Conservation (phyloP, 2,888 invertebrate species). For the Doris montereyensis region DNA sequence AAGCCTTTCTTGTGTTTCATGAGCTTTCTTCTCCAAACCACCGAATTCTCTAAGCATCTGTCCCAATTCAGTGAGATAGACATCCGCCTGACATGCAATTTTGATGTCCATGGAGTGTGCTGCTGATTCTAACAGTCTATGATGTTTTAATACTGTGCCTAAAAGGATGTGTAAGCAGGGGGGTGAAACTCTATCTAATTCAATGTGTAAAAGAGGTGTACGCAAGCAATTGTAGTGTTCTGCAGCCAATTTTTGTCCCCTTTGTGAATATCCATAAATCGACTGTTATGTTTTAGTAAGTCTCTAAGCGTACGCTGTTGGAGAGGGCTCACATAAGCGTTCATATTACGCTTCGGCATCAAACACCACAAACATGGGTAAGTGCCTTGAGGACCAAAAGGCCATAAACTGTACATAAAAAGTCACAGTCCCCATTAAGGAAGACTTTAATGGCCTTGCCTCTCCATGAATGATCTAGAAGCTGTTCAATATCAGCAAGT, state of each 20-base stretch:
- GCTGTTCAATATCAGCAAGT: too few species aligned
- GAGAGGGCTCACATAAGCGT: not conserved
- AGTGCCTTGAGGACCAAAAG: not conserved
- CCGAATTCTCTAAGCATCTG: not conserved
- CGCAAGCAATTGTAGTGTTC: not conserved
- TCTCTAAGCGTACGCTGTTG: not conserved
- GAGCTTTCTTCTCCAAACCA: not conserved
- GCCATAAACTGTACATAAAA: not conserved
- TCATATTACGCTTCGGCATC: too few species aligned
- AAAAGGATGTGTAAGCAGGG: not conserved
- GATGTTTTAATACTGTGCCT: conserved; percentile 7
- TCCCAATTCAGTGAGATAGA: not conserved
- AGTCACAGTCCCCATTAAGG: conserved; percentile 20
- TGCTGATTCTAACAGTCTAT: not conserved
- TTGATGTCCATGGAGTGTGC: not conserved
- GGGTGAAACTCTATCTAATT: not conserved
- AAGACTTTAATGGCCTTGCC: not conserved
- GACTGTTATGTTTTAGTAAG: not conserved
- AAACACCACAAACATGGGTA: too few species aligned
- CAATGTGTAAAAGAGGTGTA: not conserved
- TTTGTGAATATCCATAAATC: not conserved
- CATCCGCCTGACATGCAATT: not conserved
- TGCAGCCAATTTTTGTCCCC: not conserved
- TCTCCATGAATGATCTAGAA: conserved; percentile 18
- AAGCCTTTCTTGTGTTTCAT: not conserved